phyloP scores from a whole-genome alignment of 2,797 vertebrate genomes.

The Prionace glauca region DNA sequence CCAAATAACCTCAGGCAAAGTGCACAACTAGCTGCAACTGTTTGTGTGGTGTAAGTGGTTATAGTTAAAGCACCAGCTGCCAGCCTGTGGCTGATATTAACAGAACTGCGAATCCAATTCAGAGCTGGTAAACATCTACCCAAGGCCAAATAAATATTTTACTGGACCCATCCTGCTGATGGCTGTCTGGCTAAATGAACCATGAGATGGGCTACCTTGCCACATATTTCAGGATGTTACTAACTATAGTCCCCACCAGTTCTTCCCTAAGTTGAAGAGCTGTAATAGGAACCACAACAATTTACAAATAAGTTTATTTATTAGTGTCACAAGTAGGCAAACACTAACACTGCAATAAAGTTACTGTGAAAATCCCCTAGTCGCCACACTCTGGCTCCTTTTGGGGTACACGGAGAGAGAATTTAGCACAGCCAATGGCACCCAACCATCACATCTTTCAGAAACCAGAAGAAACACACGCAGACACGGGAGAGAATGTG shows the following conservation, averaged over 20 bases:
- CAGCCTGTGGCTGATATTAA: not conserved
- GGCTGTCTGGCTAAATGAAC: not conserved
- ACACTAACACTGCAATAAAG: no score
- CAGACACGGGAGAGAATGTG: no score
- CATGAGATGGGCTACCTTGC: not conserved
- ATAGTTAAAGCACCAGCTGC: not conserved
- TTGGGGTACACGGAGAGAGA: no score
- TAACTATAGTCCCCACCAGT: not conserved
- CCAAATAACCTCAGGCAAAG: not conserved
- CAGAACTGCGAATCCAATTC: not conserved
- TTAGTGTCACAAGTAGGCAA: no score
- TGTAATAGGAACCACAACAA: not conserved
- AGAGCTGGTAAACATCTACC: not conserved
- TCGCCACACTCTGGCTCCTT: no score
- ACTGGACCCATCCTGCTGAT: not conserved
- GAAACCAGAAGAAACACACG: no score
- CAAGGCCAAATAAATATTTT: not conserved
- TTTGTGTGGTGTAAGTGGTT: no score
- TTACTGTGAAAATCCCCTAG: no score
- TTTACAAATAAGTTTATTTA: not conserved
- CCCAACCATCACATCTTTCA: no score
- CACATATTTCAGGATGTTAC: no score
- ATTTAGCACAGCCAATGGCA: no score
- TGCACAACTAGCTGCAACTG: not conserved
- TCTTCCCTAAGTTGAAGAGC: not conserved